Percentiles rank a stretch among this genome's conserved stretches.
phyloP scores from a whole-genome alignment of 2,797 vertebrate genomes.

The Masticophis lateralis region DNA sequence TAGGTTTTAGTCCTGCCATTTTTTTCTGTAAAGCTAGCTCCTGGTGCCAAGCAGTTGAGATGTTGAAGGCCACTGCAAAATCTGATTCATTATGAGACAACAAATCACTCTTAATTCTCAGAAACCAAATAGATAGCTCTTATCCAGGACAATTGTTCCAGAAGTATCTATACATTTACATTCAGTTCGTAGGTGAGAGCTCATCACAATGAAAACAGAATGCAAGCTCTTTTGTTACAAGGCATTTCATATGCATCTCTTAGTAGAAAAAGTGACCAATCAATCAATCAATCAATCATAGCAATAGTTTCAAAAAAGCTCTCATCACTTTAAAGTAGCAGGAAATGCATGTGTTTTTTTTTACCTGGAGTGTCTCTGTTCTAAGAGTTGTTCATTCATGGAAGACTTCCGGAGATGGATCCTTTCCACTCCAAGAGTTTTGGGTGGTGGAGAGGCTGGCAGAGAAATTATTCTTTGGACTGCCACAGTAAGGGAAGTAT shows the following conservation, averaged over 20 bases:
- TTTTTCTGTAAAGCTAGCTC: neutral
- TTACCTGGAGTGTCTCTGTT: conserved; percentile 73
- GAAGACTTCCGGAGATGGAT: conserved; percentile 77
- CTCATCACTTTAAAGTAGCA: neutral
- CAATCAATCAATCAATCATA: neutral
- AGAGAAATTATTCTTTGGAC: conserved; percentile 82
- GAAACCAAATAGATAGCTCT: neutral
- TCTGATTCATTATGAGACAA: neutral
- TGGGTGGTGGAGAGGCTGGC: conserved; percentile 86
- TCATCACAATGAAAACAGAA: neutral
- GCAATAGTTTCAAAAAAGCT: neutral
- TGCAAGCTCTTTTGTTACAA: neutral
- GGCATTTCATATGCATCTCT: neutral
- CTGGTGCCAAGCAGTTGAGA: neutral
- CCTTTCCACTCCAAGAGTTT: conserved; percentile 76
- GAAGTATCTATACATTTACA: neutral
- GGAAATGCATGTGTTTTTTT: neutral
- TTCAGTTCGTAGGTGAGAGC: neutral
- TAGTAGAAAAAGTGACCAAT: neutral
- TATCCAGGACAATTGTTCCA: neutral
- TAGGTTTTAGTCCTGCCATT: neutral
- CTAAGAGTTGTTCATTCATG: conserved; percentile 71
- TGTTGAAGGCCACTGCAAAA: neutral
- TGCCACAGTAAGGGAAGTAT: conserved; percentile 62
- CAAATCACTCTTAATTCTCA: neutral